A percentile compares a stretch with the other conserved stretches of the same genome.
Conservation (phyloP, 2,797 vertebrate species). For the Salmo trutta region DNA sequence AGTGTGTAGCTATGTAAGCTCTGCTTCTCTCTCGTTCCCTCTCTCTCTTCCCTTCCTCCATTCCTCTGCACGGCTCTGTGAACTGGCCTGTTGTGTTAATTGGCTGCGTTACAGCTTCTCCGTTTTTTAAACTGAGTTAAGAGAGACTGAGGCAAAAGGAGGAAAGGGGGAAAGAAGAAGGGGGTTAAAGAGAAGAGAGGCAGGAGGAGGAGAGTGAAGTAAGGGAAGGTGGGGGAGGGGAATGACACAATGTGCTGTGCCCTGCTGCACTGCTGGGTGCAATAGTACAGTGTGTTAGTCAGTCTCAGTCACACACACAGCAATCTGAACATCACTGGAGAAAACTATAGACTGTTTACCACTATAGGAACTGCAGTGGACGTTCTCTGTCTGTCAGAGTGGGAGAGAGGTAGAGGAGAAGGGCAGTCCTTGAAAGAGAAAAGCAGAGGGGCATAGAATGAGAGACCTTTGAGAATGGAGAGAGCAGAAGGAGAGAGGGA, state of each 20-base stretch:
- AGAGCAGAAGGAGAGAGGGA: slow-evolving; percentile 11
- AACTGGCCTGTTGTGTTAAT: slow-evolving; percentile 73
- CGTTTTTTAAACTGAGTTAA: slow-evolving; percentile 42
- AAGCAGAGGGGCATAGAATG: neutral
- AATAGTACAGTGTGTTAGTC: slow-evolving; percentile 58
- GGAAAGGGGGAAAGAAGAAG: slow-evolving; percentile 8
- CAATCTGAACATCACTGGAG: slow-evolving; percentile 1
- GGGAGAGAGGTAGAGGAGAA: slow-evolving; percentile 6
- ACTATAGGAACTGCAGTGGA: slow-evolving; percentile 3
- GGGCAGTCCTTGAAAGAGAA: neutral
- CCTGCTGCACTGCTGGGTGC: slow-evolving; percentile 64
- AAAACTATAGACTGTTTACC: slow-evolving; percentile 7
- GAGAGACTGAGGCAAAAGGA: slow-evolving; percentile 49
- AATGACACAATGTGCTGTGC: slow-evolving; percentile 47
- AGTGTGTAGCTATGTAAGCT: slow-evolving; percentile 79
- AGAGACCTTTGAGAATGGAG: slow-evolving; percentile 1
- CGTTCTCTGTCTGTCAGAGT: neutral
- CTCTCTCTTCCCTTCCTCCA: slow-evolving; percentile 30
- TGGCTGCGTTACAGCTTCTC: slow-evolving; percentile 77
- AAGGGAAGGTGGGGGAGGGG: slow-evolving; percentile 48
- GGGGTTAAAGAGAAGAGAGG: slow-evolving; percentile 35
- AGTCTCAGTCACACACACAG: neutral
- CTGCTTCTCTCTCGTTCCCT: slow-evolving; percentile 11
- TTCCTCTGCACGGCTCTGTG: slow-evolving; percentile 55
- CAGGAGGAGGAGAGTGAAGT: slow-evolving; percentile 31